Evolutionary conservation across 2,888 invertebrate genomes (phyloP).

Genomic region (Dryococelus australis): DNA sequence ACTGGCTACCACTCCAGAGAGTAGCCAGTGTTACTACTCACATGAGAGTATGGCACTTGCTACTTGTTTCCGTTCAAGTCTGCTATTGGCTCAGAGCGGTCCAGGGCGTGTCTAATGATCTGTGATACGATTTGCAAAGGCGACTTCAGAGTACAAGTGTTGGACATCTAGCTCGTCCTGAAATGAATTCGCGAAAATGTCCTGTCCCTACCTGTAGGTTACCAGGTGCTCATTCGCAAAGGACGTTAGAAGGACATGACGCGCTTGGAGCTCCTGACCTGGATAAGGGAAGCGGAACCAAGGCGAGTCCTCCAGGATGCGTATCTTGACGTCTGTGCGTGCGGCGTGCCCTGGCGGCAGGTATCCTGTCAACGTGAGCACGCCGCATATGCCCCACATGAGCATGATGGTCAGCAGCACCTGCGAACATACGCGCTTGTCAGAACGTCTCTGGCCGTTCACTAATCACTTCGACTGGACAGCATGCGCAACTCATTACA

Average conservation of each 20-base stretch:
- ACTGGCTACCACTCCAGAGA: too few relatives aligned
- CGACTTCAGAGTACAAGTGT: too few relatives aligned
- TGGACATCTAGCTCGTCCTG: too few relatives aligned
- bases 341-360: slow-evolving; percentile 73
- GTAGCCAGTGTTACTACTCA: too few relatives aligned
- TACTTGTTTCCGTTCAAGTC: too few relatives aligned
- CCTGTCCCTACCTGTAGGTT: background rate
- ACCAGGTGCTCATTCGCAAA: too few relatives aligned
- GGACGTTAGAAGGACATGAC: too few relatives aligned
- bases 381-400: slow-evolving; percentile 78
- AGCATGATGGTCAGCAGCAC: slow-evolving; percentile 76
- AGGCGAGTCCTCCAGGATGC: slow-evolving; percentile 74
- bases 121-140: too few relatives aligned
- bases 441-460: background rate
- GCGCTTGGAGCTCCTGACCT: slow-evolving; percentile 57
- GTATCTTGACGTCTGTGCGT: slow-evolving; percentile 74
- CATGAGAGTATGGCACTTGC: too few relatives aligned
- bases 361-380: slow-evolving; percentile 71
- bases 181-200: too few relatives aligned
- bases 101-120: too few relatives aligned
- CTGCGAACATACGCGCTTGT: slow-evolving; percentile 57
- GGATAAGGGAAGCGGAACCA: slow-evolving; percentile 87
- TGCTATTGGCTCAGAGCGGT: too few relatives aligned
- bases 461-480: slow-evolving; percentile 24
- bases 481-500: background rate